Percentiles rank a stretch among this genome's conserved stretches.
These are phyloP conservation scores for Melanotaenia maccullochi DNA, from an alignment of 2,797 vertebrate species.

Conservation along the genomic window DNA sequence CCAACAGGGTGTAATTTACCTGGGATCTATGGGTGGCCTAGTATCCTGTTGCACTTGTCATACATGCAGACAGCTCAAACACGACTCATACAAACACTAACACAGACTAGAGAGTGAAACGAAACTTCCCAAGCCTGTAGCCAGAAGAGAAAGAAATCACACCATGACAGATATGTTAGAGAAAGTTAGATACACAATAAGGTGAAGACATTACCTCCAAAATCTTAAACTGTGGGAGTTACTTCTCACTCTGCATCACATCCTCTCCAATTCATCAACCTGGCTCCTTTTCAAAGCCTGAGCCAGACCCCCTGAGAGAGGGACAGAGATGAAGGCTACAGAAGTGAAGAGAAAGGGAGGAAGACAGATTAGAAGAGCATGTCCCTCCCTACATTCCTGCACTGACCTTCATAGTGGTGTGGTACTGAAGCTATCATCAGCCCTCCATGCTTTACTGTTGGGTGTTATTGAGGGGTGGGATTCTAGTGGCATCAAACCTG, in stretches of 20 bases:
- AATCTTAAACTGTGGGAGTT: conserved; percentile 70
- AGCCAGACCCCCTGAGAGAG: conserved; percentile 37
- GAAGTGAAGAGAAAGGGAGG: conserved; percentile 59
- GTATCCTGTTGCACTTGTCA: conserved; percentile 76
- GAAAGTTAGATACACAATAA: conserved; percentile 10
- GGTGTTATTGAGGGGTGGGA: conserved; percentile 48
- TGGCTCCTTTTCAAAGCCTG: conserved; percentile 71
- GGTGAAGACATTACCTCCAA: conserved; percentile 48
- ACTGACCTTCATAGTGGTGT: conserved; percentile 67
- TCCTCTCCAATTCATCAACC: conserved; percentile 75
- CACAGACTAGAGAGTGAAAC: conserved; percentile 57
- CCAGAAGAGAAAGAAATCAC: conserved; percentile 66
- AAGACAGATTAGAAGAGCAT: conserved; percentile 69
- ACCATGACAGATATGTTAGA: conserved; percentile 57
- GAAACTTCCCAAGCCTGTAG: conserved; percentile 50
- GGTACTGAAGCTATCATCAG: conserved; percentile 68
- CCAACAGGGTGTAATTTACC: conserved; percentile 80
- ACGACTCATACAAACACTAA: conserved; percentile 57
- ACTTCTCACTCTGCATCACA: conserved; percentile 62
- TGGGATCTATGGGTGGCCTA: conserved; percentile 78
- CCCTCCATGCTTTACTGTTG: conserved; percentile 63
- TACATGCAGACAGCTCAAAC: conserved; percentile 68
- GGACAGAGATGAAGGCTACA: conserved; percentile 63
- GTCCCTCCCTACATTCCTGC: conserved; percentile 76
- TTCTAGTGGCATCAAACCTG: conserved; percentile 47